phyloP scores from a whole-genome alignment of 2,113 vertebrate species.

The Datnioides undecimradiatus region DNA sequence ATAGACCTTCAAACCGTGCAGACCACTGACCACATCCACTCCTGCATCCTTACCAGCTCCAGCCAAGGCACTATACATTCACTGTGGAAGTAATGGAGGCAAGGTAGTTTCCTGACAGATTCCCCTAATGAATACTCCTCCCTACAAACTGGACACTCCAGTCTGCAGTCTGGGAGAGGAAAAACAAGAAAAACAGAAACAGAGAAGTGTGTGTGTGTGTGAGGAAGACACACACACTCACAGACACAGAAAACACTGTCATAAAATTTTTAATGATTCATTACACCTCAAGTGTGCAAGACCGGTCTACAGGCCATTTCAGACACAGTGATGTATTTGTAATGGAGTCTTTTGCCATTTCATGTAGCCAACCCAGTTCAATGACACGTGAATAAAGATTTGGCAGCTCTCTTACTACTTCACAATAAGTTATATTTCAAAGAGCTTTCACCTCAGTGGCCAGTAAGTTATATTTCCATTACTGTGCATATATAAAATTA shows the following conservation, averaged over 20 bases:
- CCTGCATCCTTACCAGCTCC: slow-evolving; percentile 89
- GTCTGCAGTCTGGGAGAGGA: slow-evolving; percentile 83
- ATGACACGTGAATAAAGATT: slow-evolving; percentile 1
- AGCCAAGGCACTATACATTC: slow-evolving; percentile 96
- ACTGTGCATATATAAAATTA: neutral
- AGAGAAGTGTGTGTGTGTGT: neutral
- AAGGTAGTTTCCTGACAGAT: slow-evolving; percentile 91
- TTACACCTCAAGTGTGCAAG: neutral
- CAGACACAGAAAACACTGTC: neutral
- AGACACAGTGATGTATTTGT: neutral
- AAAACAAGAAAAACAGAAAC: slow-evolving; percentile 12
- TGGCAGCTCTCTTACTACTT: neutral
- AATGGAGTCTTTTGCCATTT: neutral
- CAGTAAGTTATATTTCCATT: neutral
- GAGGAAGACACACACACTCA: neutral
- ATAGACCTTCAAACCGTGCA: neutral
- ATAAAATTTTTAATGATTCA: slow-evolving; percentile 6
- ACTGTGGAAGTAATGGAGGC: slow-evolving; percentile 94
- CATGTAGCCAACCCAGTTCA: neutral
- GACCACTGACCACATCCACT: slow-evolving; percentile 20
- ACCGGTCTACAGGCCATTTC: neutral
- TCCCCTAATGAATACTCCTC: slow-evolving; percentile 90
- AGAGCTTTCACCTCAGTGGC: neutral
- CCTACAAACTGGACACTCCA: slow-evolving; percentile 94
- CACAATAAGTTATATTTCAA: neutral